A percentile compares a stretch with the other conserved stretches of the same genome.
Conservation (phyloP, 2,888 invertebrate genomes). For the Busseola fusca region DNA sequence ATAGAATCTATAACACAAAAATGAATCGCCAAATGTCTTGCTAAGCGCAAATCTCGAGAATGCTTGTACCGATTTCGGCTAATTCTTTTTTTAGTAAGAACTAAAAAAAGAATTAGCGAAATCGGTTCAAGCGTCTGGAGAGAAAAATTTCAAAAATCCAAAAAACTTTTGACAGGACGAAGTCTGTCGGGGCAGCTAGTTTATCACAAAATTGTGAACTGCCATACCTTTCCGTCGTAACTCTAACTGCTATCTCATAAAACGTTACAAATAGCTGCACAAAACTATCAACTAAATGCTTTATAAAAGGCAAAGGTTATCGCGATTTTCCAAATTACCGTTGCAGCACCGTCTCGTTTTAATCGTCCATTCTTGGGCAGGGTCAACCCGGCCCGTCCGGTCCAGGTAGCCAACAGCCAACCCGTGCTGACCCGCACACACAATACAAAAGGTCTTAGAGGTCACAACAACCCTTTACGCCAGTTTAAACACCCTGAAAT, state of each 20-base stretch:
- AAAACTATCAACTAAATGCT: slow-evolving; percentile 71
- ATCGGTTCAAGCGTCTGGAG: too few species aligned
- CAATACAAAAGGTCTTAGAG: slow-evolving; percentile 79
- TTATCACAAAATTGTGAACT: slow-evolving; percentile 49
- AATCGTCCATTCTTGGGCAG: slow-evolving; percentile 82
- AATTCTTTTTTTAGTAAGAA: too few species aligned
- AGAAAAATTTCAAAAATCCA: too few species aligned
- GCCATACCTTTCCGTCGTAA: slow-evolving; percentile 51
- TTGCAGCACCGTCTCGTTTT: slow-evolving; percentile 84
- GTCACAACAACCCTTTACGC: slow-evolving; percentile 87
- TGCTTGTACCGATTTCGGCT: too few species aligned
- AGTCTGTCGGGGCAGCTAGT: too few species aligned
- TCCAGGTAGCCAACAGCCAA: slow-evolving; percentile 86
- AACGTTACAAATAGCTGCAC: slow-evolving; percentile 72
- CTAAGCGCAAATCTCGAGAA: slow-evolving; percentile 33
- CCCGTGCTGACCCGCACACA: slow-evolving; percentile 81
- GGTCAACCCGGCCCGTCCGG: slow-evolving; percentile 77
- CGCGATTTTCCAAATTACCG: slow-evolving; percentile 83
- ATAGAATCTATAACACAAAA: too few species aligned
- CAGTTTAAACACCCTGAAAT: slow-evolving; percentile 86
- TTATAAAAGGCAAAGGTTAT: slow-evolving; percentile 79
- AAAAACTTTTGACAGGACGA: too few species aligned
- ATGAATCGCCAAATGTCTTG: too few species aligned
- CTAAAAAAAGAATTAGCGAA: too few species aligned
- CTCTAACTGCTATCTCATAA: slow-evolving; percentile 59